phyloP scores from a whole-genome alignment of 1,140 invertebrate genomes.

The Drosophila paulistorum region DNA sequence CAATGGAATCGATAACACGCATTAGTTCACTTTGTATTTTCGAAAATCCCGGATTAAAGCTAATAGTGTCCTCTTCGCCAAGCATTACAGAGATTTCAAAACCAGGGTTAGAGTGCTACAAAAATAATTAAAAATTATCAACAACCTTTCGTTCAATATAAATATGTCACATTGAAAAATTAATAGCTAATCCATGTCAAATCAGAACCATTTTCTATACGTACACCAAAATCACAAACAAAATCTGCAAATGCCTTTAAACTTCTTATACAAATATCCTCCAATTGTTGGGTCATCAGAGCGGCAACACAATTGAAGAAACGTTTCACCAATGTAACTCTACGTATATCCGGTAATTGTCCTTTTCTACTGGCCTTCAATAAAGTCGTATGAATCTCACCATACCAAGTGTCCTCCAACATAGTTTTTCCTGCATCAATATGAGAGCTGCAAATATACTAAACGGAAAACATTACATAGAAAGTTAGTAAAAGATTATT shows the following conservation, averaged over 20 bases:
- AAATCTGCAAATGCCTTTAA: conserved; percentile 91
- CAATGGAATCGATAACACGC: conserved; percentile 89
- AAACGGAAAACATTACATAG: conserved; percentile 56
- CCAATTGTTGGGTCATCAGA: conserved; percentile 93
- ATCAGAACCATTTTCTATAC: neutral
- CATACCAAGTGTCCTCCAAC: conserved; percentile 86
- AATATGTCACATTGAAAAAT: too few relatives aligned
- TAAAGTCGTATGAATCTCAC: conserved; percentile 86
- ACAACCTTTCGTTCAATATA: too few relatives aligned
- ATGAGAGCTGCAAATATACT: conserved; percentile 83
- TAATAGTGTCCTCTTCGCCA: conserved; percentile 86
- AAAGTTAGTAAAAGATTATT: too few relatives aligned
- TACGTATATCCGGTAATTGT: conserved; percentile 88
- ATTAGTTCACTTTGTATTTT: conserved; percentile 88
- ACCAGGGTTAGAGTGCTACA: conserved; percentile 88
- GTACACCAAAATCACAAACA: conserved; percentile 89
- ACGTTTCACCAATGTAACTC: conserved; percentile 86
- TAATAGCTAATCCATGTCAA: too few relatives aligned
- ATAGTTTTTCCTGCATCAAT: conserved; percentile 85
- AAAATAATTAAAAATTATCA: conserved; percentile 22
- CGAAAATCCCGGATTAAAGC: conserved; percentile 92
- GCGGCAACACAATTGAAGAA: conserved; percentile 94
- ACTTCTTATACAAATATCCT: conserved; percentile 91
- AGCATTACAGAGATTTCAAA: conserved; percentile 89
- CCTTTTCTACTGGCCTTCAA: conserved; percentile 89